These are phyloP conservation scores for Nemoura dubitans DNA, from an alignment of 2,888 invertebrate genomes.

Conservation along the genomic window DNA sequence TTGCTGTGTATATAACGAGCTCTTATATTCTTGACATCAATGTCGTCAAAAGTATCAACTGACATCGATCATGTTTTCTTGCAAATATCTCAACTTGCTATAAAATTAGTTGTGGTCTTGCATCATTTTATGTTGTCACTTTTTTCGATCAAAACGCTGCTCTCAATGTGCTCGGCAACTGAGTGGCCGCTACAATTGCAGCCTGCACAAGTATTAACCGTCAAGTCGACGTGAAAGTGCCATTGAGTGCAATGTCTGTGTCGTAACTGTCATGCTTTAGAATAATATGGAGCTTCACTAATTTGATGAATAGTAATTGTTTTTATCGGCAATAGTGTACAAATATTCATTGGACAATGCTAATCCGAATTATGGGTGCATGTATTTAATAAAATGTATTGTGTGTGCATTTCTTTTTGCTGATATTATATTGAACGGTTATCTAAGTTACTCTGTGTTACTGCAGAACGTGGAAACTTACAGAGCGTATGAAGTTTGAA, in stretches of 20 bases:
- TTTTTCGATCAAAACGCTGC: background rate
- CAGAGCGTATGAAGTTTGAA: no score
- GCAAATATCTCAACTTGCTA: background rate
- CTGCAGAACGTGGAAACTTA: no score
- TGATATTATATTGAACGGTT: no score
- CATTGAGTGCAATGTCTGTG: background rate
- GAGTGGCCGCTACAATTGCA: background rate
- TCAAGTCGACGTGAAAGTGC: background rate
- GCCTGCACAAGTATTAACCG: background rate
- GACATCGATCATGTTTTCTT: background rate
- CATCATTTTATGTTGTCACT: background rate
- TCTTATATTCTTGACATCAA: background rate
- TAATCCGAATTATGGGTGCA: background rate
- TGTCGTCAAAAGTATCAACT: background rate
- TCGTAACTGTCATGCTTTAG: background rate
- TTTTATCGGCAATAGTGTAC: no score
- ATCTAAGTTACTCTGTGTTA: no score
- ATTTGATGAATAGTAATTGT: background rate
- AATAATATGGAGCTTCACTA: background rate
- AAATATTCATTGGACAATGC: no score
- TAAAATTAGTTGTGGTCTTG: background rate
- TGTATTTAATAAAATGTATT: background rate
- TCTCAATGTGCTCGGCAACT: background rate
- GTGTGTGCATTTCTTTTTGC: no score
- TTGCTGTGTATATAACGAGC: background rate